Conservation (phyloP, 2,888 invertebrate species). For the Drosophila trichaetosa region DNA sequence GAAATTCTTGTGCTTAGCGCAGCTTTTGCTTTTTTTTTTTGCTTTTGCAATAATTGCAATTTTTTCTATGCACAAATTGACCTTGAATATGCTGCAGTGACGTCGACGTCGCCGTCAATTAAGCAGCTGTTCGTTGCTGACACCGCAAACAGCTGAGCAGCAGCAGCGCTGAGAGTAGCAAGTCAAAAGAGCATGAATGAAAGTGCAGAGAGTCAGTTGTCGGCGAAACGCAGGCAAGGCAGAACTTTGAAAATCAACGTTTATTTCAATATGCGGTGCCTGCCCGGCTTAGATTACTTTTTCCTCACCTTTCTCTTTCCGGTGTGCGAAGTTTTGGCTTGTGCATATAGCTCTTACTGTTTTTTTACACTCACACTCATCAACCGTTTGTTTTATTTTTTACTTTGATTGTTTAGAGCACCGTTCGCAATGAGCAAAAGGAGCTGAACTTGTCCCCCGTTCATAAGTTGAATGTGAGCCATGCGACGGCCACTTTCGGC, state of each 20-base stretch:
- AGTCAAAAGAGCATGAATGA: conserved; percentile 29
- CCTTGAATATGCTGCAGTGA: conserved; percentile 42
- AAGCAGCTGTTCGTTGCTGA: conserved; percentile 45
- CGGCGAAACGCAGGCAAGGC: conserved; percentile 20
- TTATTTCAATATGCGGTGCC: conserved; percentile 56
- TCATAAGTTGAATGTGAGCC: conserved; percentile 77
- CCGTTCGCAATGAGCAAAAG: conserved; percentile 83
- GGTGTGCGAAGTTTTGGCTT: conserved; percentile 39
- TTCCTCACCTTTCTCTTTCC: conserved; percentile 69
- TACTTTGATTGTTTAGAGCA: conserved; percentile 67
- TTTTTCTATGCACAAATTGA: conserved; percentile 28
- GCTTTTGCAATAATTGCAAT: conserved; percentile 18
- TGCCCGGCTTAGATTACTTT: conserved; percentile 64
- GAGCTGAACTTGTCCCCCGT: conserved; percentile 80
- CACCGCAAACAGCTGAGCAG: conserved; percentile 36
- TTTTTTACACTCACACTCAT: conserved; percentile 12
- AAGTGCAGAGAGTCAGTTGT: conserved; percentile 44
- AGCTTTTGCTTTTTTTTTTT: conserved; percentile 38
- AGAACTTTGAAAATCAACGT: conserved; percentile 19
- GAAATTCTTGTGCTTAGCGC: not conserved
- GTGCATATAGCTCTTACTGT: conserved; percentile 20
- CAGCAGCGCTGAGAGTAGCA: conserved; percentile 19
- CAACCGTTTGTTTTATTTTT: not conserved
- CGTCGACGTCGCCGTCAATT: conserved; percentile 13
- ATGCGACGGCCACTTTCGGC: conserved; percentile 91